A percentile compares a stretch with the other conserved stretches of the same genome.
Evolutionary conservation across 2,113 vertebrate genomes (phyloP).

Genomic region (Macquaria australasica): DNA sequence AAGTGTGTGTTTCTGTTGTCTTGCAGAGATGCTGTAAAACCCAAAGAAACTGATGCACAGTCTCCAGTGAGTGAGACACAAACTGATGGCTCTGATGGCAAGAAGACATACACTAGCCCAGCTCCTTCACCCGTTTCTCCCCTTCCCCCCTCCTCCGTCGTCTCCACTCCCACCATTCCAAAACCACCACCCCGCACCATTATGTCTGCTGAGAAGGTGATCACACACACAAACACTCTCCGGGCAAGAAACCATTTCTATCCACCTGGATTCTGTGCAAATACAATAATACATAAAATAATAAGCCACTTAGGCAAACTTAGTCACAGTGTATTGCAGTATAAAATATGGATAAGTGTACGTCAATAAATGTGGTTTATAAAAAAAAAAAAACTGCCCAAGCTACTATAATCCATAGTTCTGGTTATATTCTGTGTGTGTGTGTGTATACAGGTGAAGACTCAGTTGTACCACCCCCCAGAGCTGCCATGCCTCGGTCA

Average conservation of each 20-base stretch:
- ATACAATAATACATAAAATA: neutral
- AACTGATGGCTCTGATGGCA: neutral
- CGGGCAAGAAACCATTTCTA: neutral
- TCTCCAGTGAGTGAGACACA: neutral
- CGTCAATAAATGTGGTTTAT: too few species aligned
- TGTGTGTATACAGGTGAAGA: conserved; percentile 60
- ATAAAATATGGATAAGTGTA: neutral
- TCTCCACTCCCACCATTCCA: neutral
- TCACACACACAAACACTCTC: neutral
- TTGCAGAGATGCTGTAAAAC: conserved; percentile 42
- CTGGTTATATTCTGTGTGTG: neutral
- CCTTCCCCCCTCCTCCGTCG: fast-evolving
- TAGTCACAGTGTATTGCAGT: neutral
- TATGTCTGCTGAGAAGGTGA: conserved; percentile 72
- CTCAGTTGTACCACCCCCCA: conserved; percentile 84
- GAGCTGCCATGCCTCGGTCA: conserved; percentile 82
- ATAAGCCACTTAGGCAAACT: neutral
- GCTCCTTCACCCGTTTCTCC: neutral
- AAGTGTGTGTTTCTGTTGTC: neutral
- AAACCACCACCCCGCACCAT: conserved; percentile 47
- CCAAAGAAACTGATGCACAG: conserved; percentile 10
- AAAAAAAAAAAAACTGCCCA: too few species aligned
- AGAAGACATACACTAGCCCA: neutral
- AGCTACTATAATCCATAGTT: too few species aligned
- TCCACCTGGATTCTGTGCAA: neutral